phyloP scores from a whole-genome alignment of 2,797 vertebrate genomes.

The Merluccius polli region DNA sequence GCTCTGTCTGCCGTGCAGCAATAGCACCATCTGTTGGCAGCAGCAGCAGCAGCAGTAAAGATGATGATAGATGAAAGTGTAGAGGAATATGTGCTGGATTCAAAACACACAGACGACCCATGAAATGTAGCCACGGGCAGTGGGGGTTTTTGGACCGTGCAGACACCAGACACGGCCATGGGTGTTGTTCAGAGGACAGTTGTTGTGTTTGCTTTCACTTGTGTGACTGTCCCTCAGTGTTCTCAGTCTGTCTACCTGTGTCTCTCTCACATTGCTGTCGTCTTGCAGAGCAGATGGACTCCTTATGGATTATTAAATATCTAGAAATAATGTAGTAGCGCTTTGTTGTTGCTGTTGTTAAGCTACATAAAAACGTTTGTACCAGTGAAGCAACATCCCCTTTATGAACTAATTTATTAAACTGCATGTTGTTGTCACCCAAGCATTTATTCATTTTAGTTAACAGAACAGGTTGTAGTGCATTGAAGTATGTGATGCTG shows the following conservation, averaged over 20 bases:
- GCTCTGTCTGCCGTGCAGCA: slow-evolving; percentile 38
- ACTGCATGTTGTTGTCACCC: not conserved
- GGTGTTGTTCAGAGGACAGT: not conserved
- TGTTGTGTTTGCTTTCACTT: not conserved
- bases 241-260: not conserved
- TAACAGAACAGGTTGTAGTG: not conserved
- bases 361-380: not conserved
- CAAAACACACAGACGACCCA: slow-evolving; percentile 7
- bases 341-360: not conserved
- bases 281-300: slow-evolving; percentile 2
- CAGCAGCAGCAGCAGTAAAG: not conserved
- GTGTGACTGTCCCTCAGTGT: not conserved
- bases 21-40: slow-evolving; percentile 61
- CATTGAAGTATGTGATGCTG: not conserved
- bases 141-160: not conserved
- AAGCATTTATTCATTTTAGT: not conserved
- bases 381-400: not conserved
- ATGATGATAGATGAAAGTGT: slow-evolving; percentile 19
- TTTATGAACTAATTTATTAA: not conserved
- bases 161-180: not conserved
- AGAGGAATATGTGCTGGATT: slow-evolving; percentile 2
- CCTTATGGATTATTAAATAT: not conserved
- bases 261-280: not conserved
- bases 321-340: not conserved
- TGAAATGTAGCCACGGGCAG: not conserved